These are phyloP conservation scores for Morus bassanus DNA, from an alignment of 2,797 vertebrate genomes.

Conservation along the genomic window DNA sequence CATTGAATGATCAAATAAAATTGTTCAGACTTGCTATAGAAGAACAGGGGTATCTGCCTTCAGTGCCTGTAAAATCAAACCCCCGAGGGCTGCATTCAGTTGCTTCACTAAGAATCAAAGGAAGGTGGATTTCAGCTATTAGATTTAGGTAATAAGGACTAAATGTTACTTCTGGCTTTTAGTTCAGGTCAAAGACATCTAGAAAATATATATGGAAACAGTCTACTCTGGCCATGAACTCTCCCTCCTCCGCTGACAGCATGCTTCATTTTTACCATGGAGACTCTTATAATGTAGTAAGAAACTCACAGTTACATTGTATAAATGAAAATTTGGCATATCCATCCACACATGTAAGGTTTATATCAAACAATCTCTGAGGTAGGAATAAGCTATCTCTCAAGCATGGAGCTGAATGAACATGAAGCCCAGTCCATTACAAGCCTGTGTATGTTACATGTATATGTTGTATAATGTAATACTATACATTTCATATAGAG, in stretches of 20 bases:
- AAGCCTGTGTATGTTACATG: neutral
- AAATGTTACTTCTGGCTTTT: neutral
- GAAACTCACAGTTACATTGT: neutral
- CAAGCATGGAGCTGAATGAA: neutral
- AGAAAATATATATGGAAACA: neutral
- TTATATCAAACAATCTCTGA: neutral
- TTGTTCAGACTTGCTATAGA: neutral
- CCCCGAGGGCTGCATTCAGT: neutral
- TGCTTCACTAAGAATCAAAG: neutral
- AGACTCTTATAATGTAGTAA: neutral
- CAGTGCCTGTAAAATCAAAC: neutral
- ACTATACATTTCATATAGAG: neutral
- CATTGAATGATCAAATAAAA: too few species aligned
- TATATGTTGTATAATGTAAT: neutral
- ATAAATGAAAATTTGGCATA: neutral
- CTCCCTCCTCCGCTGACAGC: neutral
- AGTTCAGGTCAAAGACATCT: neutral
- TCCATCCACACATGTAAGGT: too few species aligned
- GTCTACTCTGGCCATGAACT: neutral
- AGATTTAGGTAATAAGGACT: neutral
- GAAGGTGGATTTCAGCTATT: neutral
- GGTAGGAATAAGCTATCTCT: neutral
- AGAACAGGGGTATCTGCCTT: neutral
- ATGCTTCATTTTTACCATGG: fast-evolving
- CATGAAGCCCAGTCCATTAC: neutral